Conservation (phyloP, 2,888 invertebrate species). For the Lycocerus yunnanus region DNA sequence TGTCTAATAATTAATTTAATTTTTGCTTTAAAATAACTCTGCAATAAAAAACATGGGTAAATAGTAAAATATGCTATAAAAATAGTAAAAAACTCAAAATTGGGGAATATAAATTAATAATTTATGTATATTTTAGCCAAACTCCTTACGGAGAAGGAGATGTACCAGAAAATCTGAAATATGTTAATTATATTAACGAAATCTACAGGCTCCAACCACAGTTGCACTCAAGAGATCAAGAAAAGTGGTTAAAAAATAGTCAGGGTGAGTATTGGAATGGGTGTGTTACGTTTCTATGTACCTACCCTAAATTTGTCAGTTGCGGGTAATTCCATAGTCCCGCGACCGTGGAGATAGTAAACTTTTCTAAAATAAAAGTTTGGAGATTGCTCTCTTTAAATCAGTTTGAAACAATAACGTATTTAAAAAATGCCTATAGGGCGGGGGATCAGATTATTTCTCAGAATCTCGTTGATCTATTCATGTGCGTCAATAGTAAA, state of each 20-base stretch:
- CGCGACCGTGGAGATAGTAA: no score
- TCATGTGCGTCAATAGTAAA: no score
- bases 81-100: neutral
- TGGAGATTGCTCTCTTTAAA: no score
- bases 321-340: neutral
- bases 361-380: no score
- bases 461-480: no score
- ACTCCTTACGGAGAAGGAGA: slow-evolving; percentile 42
- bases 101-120: neutral
- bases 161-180: slow-evolving; percentile 37
- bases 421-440: no score
- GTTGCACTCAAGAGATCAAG: slow-evolving; percentile 25
- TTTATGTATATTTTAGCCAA: slow-evolving; percentile 38
- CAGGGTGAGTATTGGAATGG: slow-evolving; percentile 6
- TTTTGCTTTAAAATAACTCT: no score
- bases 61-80: no score
- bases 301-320: neutral
- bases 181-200: slow-evolving; percentile 45
- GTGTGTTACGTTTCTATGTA: neutral
- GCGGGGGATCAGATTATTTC: no score
- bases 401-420: no score
- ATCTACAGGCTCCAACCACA: slow-evolving; percentile 43
- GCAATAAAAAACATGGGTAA: no score
- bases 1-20: no score
- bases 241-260: slow-evolving; percentile 38